Evolutionary conservation across 2,888 invertebrate genomes (phyloP).

Genomic region (Temnothorax ravouxi): DNA sequence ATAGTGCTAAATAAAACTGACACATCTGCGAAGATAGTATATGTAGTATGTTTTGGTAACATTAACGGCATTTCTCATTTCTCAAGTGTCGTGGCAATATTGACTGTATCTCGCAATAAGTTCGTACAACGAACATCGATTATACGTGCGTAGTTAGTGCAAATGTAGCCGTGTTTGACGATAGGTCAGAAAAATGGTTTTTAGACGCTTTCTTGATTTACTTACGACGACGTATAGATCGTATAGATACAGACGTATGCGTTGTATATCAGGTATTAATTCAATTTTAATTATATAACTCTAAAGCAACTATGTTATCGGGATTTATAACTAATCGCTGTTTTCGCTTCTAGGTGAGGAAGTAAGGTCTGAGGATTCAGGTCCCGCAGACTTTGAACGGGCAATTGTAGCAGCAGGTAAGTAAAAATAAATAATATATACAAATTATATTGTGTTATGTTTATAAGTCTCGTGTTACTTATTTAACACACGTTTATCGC

Average conservation of each 20-base stretch:
- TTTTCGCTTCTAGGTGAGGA: conserved; percentile 77
- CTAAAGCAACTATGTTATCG: not conserved
- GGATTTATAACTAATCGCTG: not conserved
- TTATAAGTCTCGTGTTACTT: not conserved
- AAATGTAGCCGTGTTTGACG: not conserved
- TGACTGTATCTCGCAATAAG: not conserved
- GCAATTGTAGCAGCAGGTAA: conserved; percentile 81
- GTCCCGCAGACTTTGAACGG: conserved; percentile 82
- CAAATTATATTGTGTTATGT: not conserved
- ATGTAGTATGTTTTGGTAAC: not conserved
- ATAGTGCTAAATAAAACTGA: not conserved
- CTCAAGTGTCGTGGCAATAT: not conserved
- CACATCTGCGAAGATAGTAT: not conserved
- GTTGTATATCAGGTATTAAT: conserved; percentile 39
- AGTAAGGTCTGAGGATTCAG: conserved; percentile 74
- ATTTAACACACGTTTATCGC: not conserved
- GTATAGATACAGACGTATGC: conserved; percentile 57
- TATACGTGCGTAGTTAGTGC: not conserved
- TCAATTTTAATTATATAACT: conserved; percentile 1
- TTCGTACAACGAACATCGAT: not conserved
- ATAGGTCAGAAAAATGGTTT: conserved; percentile 60
- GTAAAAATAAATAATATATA: not conserved
- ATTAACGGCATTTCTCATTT: not conserved
- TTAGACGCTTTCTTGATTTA: conserved; percentile 59
- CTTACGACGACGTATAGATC: conserved; percentile 57